phyloP scores from a whole-genome alignment of 2,113 vertebrate genomes.

The Gymnocephalus cernua region DNA sequence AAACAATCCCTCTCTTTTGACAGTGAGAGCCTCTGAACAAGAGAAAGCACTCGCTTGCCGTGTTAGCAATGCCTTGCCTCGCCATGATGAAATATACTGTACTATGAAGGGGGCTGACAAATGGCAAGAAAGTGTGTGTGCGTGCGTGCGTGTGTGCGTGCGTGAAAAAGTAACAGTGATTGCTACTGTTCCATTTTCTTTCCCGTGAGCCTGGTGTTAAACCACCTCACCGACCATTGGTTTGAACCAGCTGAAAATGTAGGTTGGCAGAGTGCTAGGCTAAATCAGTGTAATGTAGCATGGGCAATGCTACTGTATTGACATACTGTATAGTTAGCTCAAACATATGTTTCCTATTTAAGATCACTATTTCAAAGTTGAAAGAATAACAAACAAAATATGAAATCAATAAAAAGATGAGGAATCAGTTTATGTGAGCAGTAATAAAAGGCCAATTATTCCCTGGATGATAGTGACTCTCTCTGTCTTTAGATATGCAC shows the following conservation, averaged over 20 bases:
- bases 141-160: background rate
- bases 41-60: constrained; percentile 65
- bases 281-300: background rate
- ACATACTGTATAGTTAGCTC: background rate
- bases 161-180: background rate
- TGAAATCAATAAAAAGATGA: background rate
- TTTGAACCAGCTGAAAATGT: constrained; percentile 9
- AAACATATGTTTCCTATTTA: background rate
- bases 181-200: constrained; percentile 14
- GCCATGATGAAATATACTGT: constrained; percentile 64
- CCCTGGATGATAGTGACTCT: background rate
- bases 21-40: constrained; percentile 64
- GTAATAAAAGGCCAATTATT: background rate
- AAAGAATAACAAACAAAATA: background rate
- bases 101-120: constrained; percentile 47
- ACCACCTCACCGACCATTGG: background rate
- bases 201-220: background rate
- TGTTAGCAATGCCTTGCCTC: constrained; percentile 53
- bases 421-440: background rate
- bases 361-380: background rate
- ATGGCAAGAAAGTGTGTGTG: constrained; percentile 35
- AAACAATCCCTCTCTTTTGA: constrained; percentile 43
- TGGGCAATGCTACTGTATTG: background rate
- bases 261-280: background rate
- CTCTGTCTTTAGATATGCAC: background rate